Conservation (phyloP, 1,140 invertebrate genomes). For the Anadara kagoshimensis region DNA sequence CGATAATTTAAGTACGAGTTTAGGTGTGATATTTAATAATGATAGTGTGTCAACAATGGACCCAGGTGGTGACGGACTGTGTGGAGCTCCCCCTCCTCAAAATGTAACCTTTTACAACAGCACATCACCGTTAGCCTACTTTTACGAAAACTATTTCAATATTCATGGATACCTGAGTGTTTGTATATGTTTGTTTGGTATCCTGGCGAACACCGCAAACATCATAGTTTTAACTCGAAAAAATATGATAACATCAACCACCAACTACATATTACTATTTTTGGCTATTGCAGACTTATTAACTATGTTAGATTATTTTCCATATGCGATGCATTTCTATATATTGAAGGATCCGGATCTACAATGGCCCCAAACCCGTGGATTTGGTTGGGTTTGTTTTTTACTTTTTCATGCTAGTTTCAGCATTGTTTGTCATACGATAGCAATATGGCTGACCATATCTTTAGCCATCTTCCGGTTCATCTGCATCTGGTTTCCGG, state of each 20-base stretch:
- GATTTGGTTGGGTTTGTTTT: slow-evolving; percentile 54
- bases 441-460: slow-evolving; percentile 93
- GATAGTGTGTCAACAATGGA: too few relatives aligned
- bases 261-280: slow-evolving; percentile 88
- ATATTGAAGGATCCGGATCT: slow-evolving; percentile 57
- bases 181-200: slow-evolving; percentile 88
- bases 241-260: slow-evolving; percentile 85
- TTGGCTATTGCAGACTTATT: slow-evolving; percentile 89
- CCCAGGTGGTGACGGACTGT: too few relatives aligned
- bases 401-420: slow-evolving; percentile 78
- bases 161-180: slow-evolving; percentile 83
- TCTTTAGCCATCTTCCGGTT: slow-evolving; percentile 94
- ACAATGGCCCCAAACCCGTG: slow-evolving; percentile 36
- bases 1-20: too few relatives aligned
- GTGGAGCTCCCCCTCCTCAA: too few relatives aligned
- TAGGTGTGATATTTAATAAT: too few relatives aligned
- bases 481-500: slow-evolving; percentile 86
- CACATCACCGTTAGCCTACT: too few relatives aligned
- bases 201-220: slow-evolving; percentile 91
- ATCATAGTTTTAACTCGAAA: slow-evolving; percentile 91
- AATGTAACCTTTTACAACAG: too few relatives aligned
- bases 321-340: slow-evolving; percentile 83
- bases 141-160: too few relatives aligned
- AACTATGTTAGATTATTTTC: slow-evolving; percentile 91
- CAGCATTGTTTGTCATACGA: slow-evolving; percentile 87